Conservation (phyloP, 2,797 vertebrate genomes). For the Heteromormyrus szaboi region DNA sequence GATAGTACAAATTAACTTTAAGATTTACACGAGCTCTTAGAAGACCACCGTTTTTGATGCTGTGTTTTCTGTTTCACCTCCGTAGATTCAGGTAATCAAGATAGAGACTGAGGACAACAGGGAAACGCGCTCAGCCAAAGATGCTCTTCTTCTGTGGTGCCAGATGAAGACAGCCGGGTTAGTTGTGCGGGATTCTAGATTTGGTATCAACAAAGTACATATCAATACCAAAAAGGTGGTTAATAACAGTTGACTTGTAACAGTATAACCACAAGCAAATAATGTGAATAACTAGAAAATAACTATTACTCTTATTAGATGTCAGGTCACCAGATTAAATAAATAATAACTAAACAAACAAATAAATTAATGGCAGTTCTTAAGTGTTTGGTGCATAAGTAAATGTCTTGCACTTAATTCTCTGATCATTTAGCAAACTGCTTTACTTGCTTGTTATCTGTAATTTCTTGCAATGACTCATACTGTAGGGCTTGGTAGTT, state of each 20-base stretch:
- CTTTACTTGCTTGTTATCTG: not conserved
- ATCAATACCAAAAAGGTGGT: not conserved
- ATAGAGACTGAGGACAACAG: slow-evolving; percentile 91
- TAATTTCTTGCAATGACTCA: not conserved
- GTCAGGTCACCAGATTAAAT: not conserved
- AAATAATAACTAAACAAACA: not conserved
- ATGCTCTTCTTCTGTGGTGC: slow-evolving; percentile 90
- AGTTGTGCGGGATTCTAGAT: slow-evolving; percentile 38
- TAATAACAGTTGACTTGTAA: not conserved
- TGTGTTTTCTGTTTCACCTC: not conserved
- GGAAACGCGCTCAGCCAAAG: slow-evolving; percentile 89
- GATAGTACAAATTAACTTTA: not conserved
- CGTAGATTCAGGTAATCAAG: slow-evolving; percentile 91
- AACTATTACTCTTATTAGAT: not conserved
- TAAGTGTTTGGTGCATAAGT: not conserved
- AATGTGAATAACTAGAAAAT: not conserved
- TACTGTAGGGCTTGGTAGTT: not conserved
- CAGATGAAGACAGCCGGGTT: slow-evolving; percentile 97
- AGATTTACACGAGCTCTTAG: not conserved
- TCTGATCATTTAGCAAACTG: not conserved
- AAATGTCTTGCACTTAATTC: not conserved
- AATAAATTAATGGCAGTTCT: not conserved
- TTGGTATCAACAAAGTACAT: not conserved
- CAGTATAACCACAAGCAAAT: not conserved
- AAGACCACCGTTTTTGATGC: not conserved